A percentile compares a stretch with the other conserved stretches of the same genome.
phyloP scores from a whole-genome alignment of 2,888 invertebrate species.

The Lamellibrachia columna region DNA sequence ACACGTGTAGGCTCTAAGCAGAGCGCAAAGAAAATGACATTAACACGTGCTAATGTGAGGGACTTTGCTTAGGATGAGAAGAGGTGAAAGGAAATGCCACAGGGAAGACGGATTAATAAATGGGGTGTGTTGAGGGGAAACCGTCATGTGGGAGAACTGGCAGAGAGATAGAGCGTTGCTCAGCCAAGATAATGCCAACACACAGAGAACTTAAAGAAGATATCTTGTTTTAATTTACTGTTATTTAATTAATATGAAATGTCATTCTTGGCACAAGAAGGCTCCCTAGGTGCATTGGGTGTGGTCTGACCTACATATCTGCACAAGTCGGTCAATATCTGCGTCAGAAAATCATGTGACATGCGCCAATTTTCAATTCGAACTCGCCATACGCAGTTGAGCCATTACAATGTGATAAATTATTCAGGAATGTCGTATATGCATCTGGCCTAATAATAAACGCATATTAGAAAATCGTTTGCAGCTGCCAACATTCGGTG shows the following conservation, averaged over 20 bases:
- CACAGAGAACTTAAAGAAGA: not conserved
- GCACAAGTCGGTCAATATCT: not conserved
- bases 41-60: too few species aligned
- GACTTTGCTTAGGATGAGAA: not conserved
- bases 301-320: not conserved
- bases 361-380: not conserved
- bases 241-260: not conserved
- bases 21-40: too few species aligned
- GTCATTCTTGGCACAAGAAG: not conserved
- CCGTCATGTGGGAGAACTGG: not conserved
- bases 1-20: too few species aligned
- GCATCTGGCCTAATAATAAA: not conserved
- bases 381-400: constrained; percentile 16
- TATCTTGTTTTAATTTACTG: not conserved
- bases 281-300: not conserved
- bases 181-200: not conserved
- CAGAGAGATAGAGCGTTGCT: not conserved
- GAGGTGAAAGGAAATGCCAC: not conserved
- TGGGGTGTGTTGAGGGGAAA: not conserved
- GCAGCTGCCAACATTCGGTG: not conserved
- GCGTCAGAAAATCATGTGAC: not conserved
- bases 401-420: not conserved
- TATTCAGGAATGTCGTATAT: constrained; percentile 5
- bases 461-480: not conserved
- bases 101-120: not conserved